phyloP scores from a whole-genome alignment of 2,888 invertebrate genomes.

The Ditula angustiorana region DNA sequence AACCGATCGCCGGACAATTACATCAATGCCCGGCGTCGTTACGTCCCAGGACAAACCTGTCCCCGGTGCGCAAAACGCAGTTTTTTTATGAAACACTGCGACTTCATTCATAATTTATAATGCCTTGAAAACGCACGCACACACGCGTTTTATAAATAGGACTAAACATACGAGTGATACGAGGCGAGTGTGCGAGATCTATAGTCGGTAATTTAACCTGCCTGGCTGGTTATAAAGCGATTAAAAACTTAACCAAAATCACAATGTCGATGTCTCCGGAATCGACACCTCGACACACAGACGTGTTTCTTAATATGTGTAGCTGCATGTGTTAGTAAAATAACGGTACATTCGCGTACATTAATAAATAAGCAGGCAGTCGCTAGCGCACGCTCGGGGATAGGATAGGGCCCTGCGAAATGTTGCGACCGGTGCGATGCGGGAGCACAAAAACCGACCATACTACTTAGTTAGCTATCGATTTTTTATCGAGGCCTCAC shows the following conservation, averaged over 20 bases:
- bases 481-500: slow-evolving; percentile 61
- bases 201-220: slow-evolving; percentile 62
- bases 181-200: slow-evolving; percentile 52
- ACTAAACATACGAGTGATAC: slow-evolving; percentile 58
- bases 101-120: slow-evolving; percentile 84
- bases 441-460: slow-evolving; percentile 67
- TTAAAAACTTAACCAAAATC: slow-evolving; percentile 74
- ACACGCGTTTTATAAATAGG: slow-evolving; percentile 60
- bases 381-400: slow-evolving; percentile 66
- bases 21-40: slow-evolving; percentile 72
- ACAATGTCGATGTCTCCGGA: slow-evolving; percentile 50
- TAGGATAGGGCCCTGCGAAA: slow-evolving; percentile 63
- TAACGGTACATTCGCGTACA: slow-evolving; percentile 71
- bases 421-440: slow-evolving; percentile 63
- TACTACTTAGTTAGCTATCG: slow-evolving; percentile 55
- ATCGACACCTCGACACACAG: slow-evolving; percentile 59
- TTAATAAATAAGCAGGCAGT: slow-evolving; percentile 60
- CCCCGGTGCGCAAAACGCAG: slow-evolving; percentile 70
- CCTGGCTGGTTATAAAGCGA: slow-evolving; percentile 52
- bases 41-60: slow-evolving; percentile 75
- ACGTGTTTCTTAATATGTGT: slow-evolving; percentile 48
- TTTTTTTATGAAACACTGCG: slow-evolving; percentile 75
- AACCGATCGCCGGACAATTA: slow-evolving; percentile 72
- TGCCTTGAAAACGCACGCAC: slow-evolving; percentile 68
- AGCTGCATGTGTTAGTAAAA: slow-evolving; percentile 65